A percentile compares a stretch with the other conserved stretches of the same genome.
These are phyloP conservation scores for Tretioscincus oriximinensis DNA, from an alignment of 2,113 vertebrate genomes.

Conservation along the genomic window DNA sequence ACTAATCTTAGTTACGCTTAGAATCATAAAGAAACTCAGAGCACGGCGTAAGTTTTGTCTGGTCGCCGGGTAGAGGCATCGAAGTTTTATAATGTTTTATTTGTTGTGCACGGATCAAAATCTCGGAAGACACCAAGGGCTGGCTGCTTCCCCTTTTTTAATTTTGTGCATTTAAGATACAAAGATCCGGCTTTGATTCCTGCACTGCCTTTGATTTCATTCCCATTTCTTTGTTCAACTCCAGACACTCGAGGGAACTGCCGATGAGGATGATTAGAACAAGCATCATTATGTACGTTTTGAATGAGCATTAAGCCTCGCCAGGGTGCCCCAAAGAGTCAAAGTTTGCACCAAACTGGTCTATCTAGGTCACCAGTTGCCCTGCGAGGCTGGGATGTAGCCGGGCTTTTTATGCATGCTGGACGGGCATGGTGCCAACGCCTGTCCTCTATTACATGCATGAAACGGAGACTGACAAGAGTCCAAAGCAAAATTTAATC, in stretches of 20 bases:
- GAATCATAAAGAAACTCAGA: neutral
- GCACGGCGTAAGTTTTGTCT: conserved; percentile 9
- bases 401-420: neutral
- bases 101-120: conserved; percentile 16
- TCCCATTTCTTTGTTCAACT: neutral
- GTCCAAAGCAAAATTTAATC: neutral
- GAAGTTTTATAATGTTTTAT: conserved; percentile 30
- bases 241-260: neutral
- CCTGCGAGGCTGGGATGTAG: neutral
- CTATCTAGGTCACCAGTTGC: conserved; percentile 55
- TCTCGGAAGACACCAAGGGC: neutral
- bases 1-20: accelerated
- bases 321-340: neutral
- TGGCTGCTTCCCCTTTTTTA: neutral
- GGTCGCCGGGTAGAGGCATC: neutral
- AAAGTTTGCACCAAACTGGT: conserved; percentile 24
- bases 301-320: conserved; percentile 32
- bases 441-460: neutral
- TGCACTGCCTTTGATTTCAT: neutral
- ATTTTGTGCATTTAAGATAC: neutral
- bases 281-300: conserved; percentile 37
- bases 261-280: conserved; percentile 19
- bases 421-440: neutral
- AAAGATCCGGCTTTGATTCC: neutral
- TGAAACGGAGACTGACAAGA: accelerated